These are phyloP conservation scores for Adoxophyes honmai DNA, from an alignment of 1,140 invertebrate species.

Conservation along the genomic window DNA sequence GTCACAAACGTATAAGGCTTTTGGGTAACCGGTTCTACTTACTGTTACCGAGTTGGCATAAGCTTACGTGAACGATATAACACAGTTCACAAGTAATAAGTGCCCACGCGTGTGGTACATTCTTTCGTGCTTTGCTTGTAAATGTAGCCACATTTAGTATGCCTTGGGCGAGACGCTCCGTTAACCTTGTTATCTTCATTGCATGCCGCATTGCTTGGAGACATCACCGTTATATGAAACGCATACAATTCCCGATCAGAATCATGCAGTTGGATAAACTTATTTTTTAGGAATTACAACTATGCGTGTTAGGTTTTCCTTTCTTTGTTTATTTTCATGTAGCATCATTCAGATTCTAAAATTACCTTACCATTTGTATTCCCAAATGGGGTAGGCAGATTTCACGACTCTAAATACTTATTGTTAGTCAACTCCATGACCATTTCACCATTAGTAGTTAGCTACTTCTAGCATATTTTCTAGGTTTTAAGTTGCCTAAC, in stretches of 20 bases:
- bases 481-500: too few species aligned
- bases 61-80: constrained; percentile 15
- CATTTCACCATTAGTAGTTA: too few species aligned
- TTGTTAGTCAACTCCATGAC: too few species aligned
- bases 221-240: constrained; percentile 43
- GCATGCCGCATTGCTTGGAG: constrained; percentile 25
- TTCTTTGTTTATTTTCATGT: too few species aligned
- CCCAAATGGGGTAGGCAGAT: too few species aligned
- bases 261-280: not conserved
- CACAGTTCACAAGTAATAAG: not conserved
- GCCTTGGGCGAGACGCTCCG: constrained; percentile 38
- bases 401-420: too few species aligned
- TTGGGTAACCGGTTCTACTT: constrained; percentile 6
- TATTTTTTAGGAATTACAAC: too few species aligned
- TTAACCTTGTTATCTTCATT: constrained; percentile 60
- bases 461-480: too few species aligned
- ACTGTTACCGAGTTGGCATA: constrained; percentile 14
- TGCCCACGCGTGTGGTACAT: constrained; percentile 6
- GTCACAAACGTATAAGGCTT: constrained; percentile 8
- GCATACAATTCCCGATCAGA: constrained; percentile 46
- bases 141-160: constrained; percentile 40
- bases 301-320: too few species aligned
- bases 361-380: too few species aligned
- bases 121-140: constrained; percentile 22
- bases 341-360: too few species aligned